Evolutionary conservation across 2,113 vertebrate genomes (phyloP).

Genomic region (Fregata magnificens): DNA sequence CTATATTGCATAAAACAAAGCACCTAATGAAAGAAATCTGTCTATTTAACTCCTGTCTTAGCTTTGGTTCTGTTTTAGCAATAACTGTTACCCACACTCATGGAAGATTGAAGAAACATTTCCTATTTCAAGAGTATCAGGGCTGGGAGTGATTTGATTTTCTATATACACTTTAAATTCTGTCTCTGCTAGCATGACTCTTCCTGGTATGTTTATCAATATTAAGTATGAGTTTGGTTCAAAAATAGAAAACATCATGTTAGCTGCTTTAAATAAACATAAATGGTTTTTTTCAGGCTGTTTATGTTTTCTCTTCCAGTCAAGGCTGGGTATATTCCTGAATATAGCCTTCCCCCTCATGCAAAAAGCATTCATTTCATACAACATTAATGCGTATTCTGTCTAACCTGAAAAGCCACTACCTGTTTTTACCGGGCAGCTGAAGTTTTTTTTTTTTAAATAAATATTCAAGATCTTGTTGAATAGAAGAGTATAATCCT

Average conservation of each 20-base stretch:
- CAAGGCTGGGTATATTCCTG: not conserved
- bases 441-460: not conserved
- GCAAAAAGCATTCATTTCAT: not conserved
- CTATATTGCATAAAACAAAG: not conserved
- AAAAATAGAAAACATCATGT: not conserved
- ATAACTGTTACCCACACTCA: not conserved
- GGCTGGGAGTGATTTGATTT: not conserved
- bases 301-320: not conserved
- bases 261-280: not conserved
- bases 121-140: not conserved
- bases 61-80: conserved; percentile 6
- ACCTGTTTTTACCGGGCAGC: not conserved
- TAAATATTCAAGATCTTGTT: not conserved
- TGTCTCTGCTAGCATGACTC: not conserved
- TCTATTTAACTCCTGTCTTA: not conserved
- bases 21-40: conserved; percentile 41
- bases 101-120: not conserved
- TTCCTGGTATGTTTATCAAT: not conserved
- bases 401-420: not conserved
- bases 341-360: not conserved
- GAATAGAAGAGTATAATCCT: not conserved
- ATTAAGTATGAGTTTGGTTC: not conserved
- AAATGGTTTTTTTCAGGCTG: not conserved
- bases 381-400: not conserved
- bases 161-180: not conserved